These are phyloP conservation scores for Zaprionus ornatus DNA, from an alignment of 1,140 invertebrate genomes.

Conservation along the genomic window DNA sequence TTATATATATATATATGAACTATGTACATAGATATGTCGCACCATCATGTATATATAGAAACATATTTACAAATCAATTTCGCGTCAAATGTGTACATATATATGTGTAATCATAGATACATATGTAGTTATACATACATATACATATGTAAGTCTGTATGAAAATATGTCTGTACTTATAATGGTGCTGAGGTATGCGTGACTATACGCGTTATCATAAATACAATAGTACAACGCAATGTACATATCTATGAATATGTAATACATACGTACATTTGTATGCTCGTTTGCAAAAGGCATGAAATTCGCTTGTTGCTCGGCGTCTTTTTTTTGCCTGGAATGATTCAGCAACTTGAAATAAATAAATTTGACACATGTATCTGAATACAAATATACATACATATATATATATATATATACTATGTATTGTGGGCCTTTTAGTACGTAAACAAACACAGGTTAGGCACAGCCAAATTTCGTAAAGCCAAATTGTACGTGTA, in stretches of 20 bases:
- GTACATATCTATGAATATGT: no score
- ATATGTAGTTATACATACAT: not conserved
- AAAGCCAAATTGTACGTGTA: no score
- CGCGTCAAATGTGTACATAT: not conserved
- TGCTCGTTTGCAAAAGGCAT: conserved; percentile 22
- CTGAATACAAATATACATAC: not conserved
- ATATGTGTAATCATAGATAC: not conserved
- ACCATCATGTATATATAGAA: no score
- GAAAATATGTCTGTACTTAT: not conserved
- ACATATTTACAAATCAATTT: not conserved
- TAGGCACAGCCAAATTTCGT: no score
- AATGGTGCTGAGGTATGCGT: no score
- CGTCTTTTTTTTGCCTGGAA: conserved; percentile 15
- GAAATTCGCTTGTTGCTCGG: conserved; percentile 13
- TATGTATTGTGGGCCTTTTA: not conserved
- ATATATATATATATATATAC: not conserved
- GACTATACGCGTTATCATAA: no score
- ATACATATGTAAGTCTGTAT: not conserved
- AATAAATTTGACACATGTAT: conserved; percentile 19
- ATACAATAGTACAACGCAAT: no score
- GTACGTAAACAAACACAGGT: not conserved
- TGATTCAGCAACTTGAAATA: conserved; percentile 32
- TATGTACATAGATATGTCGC: no score
- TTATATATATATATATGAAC: no score
- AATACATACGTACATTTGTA: not conserved